Percentiles rank a stretch among this genome's conserved stretches.
These are phyloP conservation scores for Phocoena phocoena DNA, from an alignment of 2,113 vertebrate genomes.

Conservation along the genomic window DNA sequence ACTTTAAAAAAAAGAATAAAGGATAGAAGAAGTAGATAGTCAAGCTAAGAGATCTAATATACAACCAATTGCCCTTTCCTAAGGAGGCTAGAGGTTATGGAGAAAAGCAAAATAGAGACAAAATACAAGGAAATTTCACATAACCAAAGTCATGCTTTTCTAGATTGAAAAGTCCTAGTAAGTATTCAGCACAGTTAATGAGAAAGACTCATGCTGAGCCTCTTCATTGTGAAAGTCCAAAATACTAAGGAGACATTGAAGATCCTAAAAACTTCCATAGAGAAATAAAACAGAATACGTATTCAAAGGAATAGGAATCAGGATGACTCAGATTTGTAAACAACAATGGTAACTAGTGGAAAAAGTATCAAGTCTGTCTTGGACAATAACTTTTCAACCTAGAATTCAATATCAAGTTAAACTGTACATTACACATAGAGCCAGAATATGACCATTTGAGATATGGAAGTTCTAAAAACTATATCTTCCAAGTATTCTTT, in stretches of 20 bases:
- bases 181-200: background rate
- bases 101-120: background rate
- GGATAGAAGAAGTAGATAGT: background rate
- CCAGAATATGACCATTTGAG: background rate
- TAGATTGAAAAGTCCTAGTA: background rate
- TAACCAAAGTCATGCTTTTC: background rate
- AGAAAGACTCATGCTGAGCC: background rate
- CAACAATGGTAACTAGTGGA: background rate
- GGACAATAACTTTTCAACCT: background rate
- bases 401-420: background rate
- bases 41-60: background rate
- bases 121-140: background rate
- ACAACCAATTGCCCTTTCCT: background rate
- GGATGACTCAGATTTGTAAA: background rate
- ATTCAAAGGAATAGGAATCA: background rate
- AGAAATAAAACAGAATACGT: background rate
- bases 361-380: background rate
- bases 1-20: too few relatives aligned
- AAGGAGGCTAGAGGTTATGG: background rate
- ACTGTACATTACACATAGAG: background rate
- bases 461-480: background rate
- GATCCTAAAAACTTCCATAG: background rate
- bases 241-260: background rate
- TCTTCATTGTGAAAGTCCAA: background rate
- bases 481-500: background rate